phyloP scores from a whole-genome alignment of 2,888 invertebrate genomes.

The Capitulum mitella region DNA sequence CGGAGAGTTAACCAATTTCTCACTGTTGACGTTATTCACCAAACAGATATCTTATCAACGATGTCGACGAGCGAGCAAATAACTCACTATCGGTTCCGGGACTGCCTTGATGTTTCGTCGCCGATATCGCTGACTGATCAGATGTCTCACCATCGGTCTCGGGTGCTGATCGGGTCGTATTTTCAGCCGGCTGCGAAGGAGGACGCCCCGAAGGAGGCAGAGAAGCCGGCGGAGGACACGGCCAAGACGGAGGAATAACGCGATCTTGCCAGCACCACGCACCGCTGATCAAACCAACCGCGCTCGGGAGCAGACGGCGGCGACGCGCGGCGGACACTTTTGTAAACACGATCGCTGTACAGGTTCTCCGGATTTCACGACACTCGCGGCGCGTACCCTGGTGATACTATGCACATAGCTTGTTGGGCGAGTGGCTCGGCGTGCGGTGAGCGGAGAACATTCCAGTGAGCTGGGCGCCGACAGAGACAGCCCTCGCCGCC shows the following conservation, averaged over 20 bases:
- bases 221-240: not conserved
- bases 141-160: too few species aligned
- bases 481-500: too few species aligned
- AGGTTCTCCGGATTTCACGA: not conserved
- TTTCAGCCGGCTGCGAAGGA: not conserved
- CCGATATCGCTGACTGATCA: too few species aligned
- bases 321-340: not conserved
- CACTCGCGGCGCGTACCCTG: not conserved
- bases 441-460: not conserved
- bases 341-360: not conserved
- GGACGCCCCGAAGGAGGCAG: not conserved
- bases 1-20: too few species aligned
- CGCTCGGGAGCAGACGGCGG: not conserved
- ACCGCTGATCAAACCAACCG: not conserved
- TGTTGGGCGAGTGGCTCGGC: not conserved
- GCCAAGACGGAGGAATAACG: slow-evolving; percentile 5
- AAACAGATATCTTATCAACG: too few species aligned
- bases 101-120: too few species aligned
- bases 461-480: too few species aligned
- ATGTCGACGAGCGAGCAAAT: too few species aligned
- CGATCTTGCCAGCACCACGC: too few species aligned
- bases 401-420: slow-evolving; percentile 7
- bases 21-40: too few species aligned
- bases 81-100: too few species aligned
- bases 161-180: too few species aligned